Conservation (phyloP, 2,113 vertebrate genomes). For the Zeus faber region DNA sequence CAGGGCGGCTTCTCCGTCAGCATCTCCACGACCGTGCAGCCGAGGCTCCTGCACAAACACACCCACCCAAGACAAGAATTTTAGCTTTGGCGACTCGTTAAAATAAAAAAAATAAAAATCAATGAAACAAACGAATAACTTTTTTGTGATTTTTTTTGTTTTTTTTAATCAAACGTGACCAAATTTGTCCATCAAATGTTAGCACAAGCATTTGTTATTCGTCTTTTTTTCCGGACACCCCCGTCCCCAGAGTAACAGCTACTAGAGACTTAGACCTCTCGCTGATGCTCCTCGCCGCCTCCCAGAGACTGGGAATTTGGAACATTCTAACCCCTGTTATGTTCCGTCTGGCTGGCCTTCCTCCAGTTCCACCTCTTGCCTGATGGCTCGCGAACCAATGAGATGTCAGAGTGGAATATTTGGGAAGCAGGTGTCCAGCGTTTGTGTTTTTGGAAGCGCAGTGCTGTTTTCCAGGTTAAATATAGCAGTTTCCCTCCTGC, state of each 20-base stretch:
- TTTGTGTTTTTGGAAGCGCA: conserved; percentile 23
- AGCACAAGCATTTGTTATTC: no score
- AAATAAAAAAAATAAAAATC: no score
- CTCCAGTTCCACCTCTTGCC: conserved; percentile 73
- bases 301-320: conserved; percentile 55
- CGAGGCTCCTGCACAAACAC: conserved; percentile 82
- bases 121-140: no score
- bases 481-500: conserved; percentile 19
- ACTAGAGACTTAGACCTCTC: background rate
- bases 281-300: conserved; percentile 6
- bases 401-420: conserved; percentile 24
- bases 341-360: conserved; percentile 72
- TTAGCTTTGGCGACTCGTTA: no score
- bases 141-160: no score
- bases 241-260: no score
- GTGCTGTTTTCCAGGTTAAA: conserved; percentile 23
- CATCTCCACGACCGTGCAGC: conserved; percentile 96
- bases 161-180: no score
- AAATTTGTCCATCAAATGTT: no score
- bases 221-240: no score
- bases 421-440: conserved; percentile 10
- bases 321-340: conserved; percentile 75
- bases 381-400: conserved; percentile 76
- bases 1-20: conserved; percentile 95
- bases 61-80: background rate